These are phyloP conservation scores for Merluccius polli DNA, from an alignment of 2,797 vertebrate genomes.

Conservation along the genomic window DNA sequence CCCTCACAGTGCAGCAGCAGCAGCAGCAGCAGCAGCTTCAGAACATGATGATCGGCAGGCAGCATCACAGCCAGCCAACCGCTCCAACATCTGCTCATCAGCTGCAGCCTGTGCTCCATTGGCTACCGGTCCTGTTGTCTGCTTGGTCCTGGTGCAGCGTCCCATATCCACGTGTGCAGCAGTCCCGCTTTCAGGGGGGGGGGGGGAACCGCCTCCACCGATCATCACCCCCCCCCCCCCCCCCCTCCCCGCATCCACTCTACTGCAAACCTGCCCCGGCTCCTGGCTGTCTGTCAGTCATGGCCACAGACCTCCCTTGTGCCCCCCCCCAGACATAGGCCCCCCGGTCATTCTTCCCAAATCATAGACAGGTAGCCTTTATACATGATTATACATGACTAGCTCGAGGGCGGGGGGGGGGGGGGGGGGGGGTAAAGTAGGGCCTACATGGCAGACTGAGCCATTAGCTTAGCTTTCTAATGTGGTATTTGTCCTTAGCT, in stretches of 20 bases:
- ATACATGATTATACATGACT: background rate
- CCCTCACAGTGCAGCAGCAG: background rate
- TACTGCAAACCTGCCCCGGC: background rate
- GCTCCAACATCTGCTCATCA: background rate
- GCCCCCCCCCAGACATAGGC: background rate
- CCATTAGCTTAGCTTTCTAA: constrained; percentile 1
- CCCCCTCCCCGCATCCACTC: background rate
- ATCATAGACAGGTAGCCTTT: background rate
- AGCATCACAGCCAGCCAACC: background rate
- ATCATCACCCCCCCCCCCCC: background rate
- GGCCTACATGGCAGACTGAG: background rate
- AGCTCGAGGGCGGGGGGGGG: background rate
- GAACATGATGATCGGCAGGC: background rate
- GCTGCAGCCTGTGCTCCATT: background rate
- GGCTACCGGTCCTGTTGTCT: background rate
- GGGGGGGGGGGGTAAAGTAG: background rate
- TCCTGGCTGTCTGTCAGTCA: background rate
- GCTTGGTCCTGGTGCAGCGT: background rate
- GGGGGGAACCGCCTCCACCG: background rate
- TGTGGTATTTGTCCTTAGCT: background rate
- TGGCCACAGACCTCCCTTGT: background rate
- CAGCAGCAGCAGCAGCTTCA: background rate
- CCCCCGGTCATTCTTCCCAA: background rate
- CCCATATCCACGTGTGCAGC: constrained; percentile 1
- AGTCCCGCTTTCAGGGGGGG: background rate